Base-by-base conservation (phyloP, 2,113 vertebrate genomes). In the Halichoerus grypus region DNA sequence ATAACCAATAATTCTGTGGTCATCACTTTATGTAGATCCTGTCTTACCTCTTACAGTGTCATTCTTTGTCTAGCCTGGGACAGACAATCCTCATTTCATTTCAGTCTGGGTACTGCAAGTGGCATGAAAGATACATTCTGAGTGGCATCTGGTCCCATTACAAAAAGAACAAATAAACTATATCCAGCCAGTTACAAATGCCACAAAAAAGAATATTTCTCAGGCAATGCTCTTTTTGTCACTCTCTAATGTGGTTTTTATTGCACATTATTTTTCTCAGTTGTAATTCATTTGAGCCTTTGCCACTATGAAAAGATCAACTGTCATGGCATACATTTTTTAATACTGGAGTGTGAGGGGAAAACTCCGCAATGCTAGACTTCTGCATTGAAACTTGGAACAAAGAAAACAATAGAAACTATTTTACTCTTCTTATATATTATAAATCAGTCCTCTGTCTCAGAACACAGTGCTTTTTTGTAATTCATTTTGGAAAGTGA, bases 221-320 rank as follows among this genome's bases (percentile, higher is more conserved):
- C n/a, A 55, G 59, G 55, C 69, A 86, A 61, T 36, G 61, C 9
- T 51, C 57, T 57, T 88, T 95, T 31, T 61, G 28, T 87, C 51
- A 42, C 83, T 93, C 71, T 83, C 14, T 74, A 91, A 96, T 95
- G 49, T 83, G 49, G 13, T 74, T 96, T 97, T 95, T 51, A 91
- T 81, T 72, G 77, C 22, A 74, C 57, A 92, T 95, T 92, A 65
- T 93, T 95, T 96, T 97, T 94, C 61, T 95, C 76, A 91, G 31
- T 97, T 95, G 11, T 93, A 82, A 96, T 93, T 95, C 72, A 79
- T 87, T 67, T 39, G 39, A 86, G 65, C 26, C 26, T 88, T 97
- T 88, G 74, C 42, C 80, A 26, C 42, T 88, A 69, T 94, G 79
- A 94, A 96, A 95, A 97, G 18, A 94, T 86, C 53, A 86, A 72